Evolutionary conservation across 2,888 invertebrate species (phyloP), one percentile per base, ranked within the genome.

Genomic region (Lycia hirtaria): DNA sequence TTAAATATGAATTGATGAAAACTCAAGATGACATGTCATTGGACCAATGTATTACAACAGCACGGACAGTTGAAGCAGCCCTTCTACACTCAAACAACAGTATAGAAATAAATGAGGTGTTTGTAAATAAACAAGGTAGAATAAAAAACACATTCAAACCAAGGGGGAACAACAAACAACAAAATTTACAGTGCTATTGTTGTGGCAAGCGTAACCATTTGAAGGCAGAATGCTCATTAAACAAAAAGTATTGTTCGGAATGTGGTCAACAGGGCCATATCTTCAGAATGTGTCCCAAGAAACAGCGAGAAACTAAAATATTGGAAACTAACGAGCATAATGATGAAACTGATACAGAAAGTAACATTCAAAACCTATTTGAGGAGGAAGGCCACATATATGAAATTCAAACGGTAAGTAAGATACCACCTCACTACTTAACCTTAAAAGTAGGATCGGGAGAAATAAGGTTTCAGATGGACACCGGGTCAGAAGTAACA

Each of bases 261-360:
- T 45, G 45, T 22, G 33, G 35, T 7, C 14, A 47, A 24, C 45
- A 47, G n/a, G 45, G 45, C 2, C 33, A 47, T 15, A 22, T 47
- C n/a, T 47, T 35, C 12, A 33, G 19, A 22, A 22, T 47, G 24
- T 47, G 33, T 19, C 22, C n/a, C n/a, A n/a, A n/a, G n/a, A n/a
- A 17, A 22, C 22, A 12, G 12, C 33, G 33, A 1, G 22, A 22
- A 33, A 32, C 33, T 3, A 47, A 47, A 1, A 19, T 1, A 35
- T 1, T 33, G 5, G 45, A 47, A 3, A 9, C 14, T 9, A 35
- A 19, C 2, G 7, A 7, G 14, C 19, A 35, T 10, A 32, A 35
- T 4, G 35, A 28, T 10, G 33, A 32, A 32, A 32, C 12, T 32
- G 12, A 32, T 9, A 32, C 4, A n/a, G n/a, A n/a, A n/a, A n/a